Evolutionary conservation across 2,797 vertebrate genomes (phyloP).

Genomic region (Pampus argenteus): DNA sequence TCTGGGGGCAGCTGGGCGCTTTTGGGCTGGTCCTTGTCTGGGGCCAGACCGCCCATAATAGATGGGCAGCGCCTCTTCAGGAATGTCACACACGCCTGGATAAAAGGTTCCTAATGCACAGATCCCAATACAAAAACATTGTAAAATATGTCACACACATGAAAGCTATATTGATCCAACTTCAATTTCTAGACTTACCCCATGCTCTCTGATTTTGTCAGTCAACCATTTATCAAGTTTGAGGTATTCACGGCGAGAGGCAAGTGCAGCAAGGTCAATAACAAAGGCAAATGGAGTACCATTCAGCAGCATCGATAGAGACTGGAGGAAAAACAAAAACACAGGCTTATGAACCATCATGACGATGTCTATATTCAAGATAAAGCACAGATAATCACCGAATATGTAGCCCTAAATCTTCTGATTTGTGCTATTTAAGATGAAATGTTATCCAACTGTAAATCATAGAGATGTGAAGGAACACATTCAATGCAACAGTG

Average conservation of each 20-base stretch:
- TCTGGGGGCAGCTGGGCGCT: constrained; percentile 98
- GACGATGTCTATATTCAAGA: background rate
- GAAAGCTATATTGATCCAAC: background rate
- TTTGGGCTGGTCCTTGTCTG: constrained; percentile 99
- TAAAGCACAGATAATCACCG: background rate
- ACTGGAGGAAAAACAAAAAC: constrained; percentile 82
- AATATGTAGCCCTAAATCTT: background rate
- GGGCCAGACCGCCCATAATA: constrained; percentile 97
- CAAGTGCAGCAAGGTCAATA: constrained; percentile 99
- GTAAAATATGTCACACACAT: background rate
- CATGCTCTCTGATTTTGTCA: constrained; percentile 99
- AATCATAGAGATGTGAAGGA: background rate
- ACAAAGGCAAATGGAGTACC: constrained; percentile 99
- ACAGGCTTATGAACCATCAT: background rate
- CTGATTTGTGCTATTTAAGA: background rate
- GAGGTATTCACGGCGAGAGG: constrained; percentile 99
- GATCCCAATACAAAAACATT: background rate
- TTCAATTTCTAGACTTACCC: constrained; percentile 84
- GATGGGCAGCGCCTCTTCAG: constrained; percentile 98
- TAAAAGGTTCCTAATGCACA: constrained; percentile 93
- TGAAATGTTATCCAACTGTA: background rate
- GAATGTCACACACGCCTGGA: constrained; percentile 99
- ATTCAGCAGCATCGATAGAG: constrained; percentile 99
- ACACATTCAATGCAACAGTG: background rate
- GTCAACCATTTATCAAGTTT: constrained; percentile 99